These are phyloP conservation scores for Bombus pascuorum DNA, from an alignment of 1,140 invertebrate species.

Conservation along the genomic window DNA sequence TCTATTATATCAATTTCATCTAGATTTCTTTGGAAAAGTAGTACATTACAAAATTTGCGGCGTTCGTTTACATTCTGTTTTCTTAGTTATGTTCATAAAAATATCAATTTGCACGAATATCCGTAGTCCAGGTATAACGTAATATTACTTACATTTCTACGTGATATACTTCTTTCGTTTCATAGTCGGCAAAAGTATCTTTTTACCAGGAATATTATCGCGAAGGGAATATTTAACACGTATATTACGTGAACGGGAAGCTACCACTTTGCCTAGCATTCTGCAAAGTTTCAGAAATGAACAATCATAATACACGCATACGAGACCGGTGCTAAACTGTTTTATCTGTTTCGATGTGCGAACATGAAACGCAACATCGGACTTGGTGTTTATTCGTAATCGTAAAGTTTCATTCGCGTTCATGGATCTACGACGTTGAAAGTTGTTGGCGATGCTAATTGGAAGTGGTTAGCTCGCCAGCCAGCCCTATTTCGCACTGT, in stretches of 20 bases:
- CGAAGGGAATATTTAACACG: background rate
- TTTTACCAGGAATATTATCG: background rate
- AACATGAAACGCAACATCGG: background rate
- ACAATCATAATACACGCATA: too few relatives aligned
- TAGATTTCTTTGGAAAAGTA: too few relatives aligned
- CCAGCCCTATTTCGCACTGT: slow-evolving; percentile 30
- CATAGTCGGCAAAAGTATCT: background rate
- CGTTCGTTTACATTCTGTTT: too few relatives aligned
- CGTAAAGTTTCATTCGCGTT: slow-evolving; percentile 51
- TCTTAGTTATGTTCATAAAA: background rate
- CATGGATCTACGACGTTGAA: slow-evolving; percentile 9
- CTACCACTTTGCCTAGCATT: background rate
- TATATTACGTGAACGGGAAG: background rate
- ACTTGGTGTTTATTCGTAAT: slow-evolving; percentile 34
- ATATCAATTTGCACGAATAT: background rate
- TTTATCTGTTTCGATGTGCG: background rate
- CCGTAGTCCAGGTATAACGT: too few relatives aligned
- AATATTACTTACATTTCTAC: background rate
- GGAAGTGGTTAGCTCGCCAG: slow-evolving; percentile 63
- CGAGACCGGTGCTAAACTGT: background rate
- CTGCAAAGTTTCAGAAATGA: background rate
- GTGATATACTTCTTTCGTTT: background rate
- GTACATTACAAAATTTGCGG: too few relatives aligned
- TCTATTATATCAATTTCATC: background rate
- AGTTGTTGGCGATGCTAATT: slow-evolving; percentile 66